These are phyloP conservation scores for Erebia aethiops DNA, from an alignment of 2,888 invertebrate genomes.

Conservation along the genomic window DNA sequence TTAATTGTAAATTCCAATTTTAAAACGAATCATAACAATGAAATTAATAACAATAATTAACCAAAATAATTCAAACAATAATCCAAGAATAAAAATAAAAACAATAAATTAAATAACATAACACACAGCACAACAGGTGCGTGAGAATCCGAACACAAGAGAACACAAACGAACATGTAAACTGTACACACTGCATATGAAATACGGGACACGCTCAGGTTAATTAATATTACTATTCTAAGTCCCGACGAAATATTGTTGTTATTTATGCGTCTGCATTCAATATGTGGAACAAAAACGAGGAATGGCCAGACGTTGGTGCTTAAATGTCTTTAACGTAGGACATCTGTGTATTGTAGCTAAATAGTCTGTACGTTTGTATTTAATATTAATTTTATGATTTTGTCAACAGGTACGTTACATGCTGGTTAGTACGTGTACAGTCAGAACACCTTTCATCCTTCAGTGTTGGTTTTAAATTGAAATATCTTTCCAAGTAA, in stretches of 20 bases:
- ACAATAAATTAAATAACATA: constrained; percentile 56
- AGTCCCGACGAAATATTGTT: constrained; percentile 68
- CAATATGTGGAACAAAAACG: constrained; percentile 42
- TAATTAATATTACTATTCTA: constrained; percentile 69
- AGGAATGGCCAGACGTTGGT: constrained; percentile 37
- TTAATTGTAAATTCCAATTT: not conserved
- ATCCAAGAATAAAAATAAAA: constrained; percentile 38
- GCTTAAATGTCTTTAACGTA: constrained; percentile 31
- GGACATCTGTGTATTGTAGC: constrained; percentile 14
- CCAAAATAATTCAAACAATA: constrained; percentile 21
- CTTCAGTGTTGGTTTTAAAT: too few species aligned
- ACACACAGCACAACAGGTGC: constrained; percentile 74
- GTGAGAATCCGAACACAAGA: constrained; percentile 60
- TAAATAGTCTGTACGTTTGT: not conserved
- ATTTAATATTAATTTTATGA: not conserved
- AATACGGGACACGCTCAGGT: constrained; percentile 60
- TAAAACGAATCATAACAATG: not conserved
- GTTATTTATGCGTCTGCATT: constrained; percentile 70
- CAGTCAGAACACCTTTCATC: too few species aligned
- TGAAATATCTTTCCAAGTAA: too few species aligned
- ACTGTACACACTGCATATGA: constrained; percentile 69
- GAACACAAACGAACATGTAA: constrained; percentile 49
- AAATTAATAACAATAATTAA: not conserved
- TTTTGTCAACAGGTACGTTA: not conserved
- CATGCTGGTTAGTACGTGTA: too few species aligned